These are phyloP conservation scores for Gallinago paraguaiae DNA, from an alignment of 2,113 vertebrate genomes.

Conservation along the genomic window DNA sequence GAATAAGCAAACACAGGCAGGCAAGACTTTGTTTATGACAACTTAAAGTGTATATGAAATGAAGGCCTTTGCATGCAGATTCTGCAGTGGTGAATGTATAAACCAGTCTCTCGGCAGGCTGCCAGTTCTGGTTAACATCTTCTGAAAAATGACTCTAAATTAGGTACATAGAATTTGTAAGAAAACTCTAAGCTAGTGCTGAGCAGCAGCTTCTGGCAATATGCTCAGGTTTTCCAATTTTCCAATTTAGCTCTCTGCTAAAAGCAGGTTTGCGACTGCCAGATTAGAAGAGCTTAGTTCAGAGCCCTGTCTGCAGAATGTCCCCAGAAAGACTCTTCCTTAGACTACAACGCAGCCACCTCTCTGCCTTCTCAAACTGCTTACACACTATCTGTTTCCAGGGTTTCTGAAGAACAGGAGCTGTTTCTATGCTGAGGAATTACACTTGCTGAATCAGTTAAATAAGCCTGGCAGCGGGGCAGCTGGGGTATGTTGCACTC, in stretches of 20 bases:
- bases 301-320: not conserved
- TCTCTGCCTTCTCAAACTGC: not conserved
- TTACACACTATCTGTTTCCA: not conserved
- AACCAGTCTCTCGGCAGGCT: not conserved
- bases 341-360: not conserved
- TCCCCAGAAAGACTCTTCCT: not conserved
- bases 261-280: not conserved
- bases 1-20: not conserved
- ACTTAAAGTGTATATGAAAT: not conserved
- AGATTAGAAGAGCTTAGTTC: not conserved
- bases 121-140: not conserved
- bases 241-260: not conserved
- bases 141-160: not conserved
- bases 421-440: not conserved
- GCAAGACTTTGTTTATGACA: not conserved
- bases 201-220: not conserved
- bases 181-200: not conserved
- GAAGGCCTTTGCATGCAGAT: not conserved
- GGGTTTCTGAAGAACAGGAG: not conserved
- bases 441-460: not conserved
- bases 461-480: not conserved
- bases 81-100: not conserved
- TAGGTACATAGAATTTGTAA: not conserved
- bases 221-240: not conserved
- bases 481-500: not conserved